Conservation (phyloP, 2,113 vertebrate genomes). For the Oreochromis niloticus region DNA sequence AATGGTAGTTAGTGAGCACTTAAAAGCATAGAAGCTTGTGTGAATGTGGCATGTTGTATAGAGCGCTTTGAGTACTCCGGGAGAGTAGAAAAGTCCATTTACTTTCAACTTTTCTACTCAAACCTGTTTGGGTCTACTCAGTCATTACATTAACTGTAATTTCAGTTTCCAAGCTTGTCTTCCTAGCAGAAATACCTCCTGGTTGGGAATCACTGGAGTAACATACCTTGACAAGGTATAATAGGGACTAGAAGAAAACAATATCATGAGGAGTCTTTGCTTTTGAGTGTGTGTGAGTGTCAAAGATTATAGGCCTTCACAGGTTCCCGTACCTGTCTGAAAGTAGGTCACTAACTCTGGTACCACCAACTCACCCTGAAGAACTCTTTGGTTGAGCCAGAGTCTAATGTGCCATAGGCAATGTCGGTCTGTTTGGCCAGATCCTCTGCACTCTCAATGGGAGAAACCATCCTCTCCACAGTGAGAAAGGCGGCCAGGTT, state of each 20-base stretch:
- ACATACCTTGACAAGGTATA: background rate
- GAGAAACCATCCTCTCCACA: constrained; percentile 97
- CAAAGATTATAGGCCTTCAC: background rate
- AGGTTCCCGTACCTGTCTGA: background rate
- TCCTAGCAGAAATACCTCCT: background rate
- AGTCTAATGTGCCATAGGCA: constrained; percentile 95
- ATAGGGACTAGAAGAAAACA: background rate
- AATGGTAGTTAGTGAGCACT: background rate
- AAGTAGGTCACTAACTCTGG: background rate
- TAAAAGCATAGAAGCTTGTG: background rate
- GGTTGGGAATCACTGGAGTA: background rate
- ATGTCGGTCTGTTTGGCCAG: constrained; percentile 98
- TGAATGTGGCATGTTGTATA: background rate
- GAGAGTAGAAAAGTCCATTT: background rate
- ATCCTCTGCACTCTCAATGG: constrained; percentile 98
- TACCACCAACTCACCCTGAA: constrained; percentile 86
- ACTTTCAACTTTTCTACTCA: background rate
- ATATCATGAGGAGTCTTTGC: background rate
- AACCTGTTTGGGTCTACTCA: background rate
- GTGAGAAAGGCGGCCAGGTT: constrained; percentile 98
- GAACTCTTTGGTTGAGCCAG: constrained; percentile 98
- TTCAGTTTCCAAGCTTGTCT: background rate
- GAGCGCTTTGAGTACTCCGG: background rate
- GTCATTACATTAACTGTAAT: background rate
- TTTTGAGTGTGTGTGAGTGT: background rate